Base-by-base conservation (phyloP, 2,113 vertebrate genomes). In the Erythrolamprus reginae region DNA sequence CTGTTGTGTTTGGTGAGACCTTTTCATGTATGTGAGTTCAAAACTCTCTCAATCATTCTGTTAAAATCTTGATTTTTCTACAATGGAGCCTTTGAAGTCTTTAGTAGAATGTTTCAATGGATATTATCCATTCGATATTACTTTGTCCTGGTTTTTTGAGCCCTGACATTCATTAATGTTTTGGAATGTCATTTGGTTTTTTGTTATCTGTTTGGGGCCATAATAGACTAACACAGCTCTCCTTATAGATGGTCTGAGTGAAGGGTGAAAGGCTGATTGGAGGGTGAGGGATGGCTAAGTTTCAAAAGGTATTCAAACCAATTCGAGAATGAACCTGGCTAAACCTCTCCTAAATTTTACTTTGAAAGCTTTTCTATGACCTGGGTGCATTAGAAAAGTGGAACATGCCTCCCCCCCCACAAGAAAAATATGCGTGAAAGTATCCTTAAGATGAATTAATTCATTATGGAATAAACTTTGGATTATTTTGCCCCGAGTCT, bases 281-380 rank as follows among this genome's bases (percentile, higher is more conserved):
- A 92, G 91, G 90, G 55, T 90, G 90, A 50, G 83, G 82, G 92
- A 95, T 95, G 95, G 85, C 91, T 95, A 92, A 93, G 95, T 90
- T 96, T 94, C 93, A 84, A 87, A 90, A 70, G 42, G 92, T 90
- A 95, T 95, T 95, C 96, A 92, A 96, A 93, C 90, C 94, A 96
- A 94, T 93, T 55, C 92, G 93, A 91, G 95, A 96, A 96, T 96
- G 95, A 96, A 92, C 91, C 0, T 0, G 89, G 91, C 93, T 95
- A 93, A 95, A 95, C 92, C 93, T 93, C 92, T 92, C 95, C 96
- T 96, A 94, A 95, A 95, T 93, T 94, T 94, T 93, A 93, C 94
- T 96, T 93, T 61, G 50, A 33, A 89, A 90, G 95, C 92, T 95
- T 94, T 95, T 90, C 88, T 86, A 58, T 90, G 88, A 96, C 88